Base-by-base conservation (phyloP, 1,140 invertebrate genomes). In the Helicoverpa armigera region DNA sequence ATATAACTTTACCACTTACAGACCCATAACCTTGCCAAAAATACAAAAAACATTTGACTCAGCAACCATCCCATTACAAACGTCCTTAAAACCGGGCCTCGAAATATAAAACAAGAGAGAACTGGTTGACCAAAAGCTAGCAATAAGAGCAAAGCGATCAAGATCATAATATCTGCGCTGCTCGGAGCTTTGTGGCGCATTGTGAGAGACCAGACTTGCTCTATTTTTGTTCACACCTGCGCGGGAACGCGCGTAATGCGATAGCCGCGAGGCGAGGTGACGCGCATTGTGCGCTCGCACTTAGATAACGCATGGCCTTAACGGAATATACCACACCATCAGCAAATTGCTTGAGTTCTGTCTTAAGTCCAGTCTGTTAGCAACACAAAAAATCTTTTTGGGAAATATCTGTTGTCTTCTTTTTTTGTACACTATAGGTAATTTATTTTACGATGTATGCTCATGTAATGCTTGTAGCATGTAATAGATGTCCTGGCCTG, bases 151-250 rank as follows among this genome's bases (percentile, higher is more conserved):
- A 78, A 77, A 80, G 60, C 18, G 16, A 56, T 76, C 65, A 72
- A 89, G 89, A 92, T 91, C 91, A 91, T 82, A 92, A 91, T 92
- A 91, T 90, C 87, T 72, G 65, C n/a, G 60, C 35, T 9, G 72
- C 67, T 82, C 82, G 85, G 86, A 80, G 79, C 73, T 54, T 56
- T 48, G 61, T 63, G 29, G 63, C 56, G 74, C 31, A 67, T 77
- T 78, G 58, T 79, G 56, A 48, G 70, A 60, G 76, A 35, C 29
- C 76, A 23, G 13, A 86, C 83, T 92, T 92, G 85, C 78, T 91
- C 87, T 79, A 87, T 91, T 94, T 92, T 90, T 90, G 81, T 87
- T 94, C 85, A 90, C 92, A 88, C 92, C 89, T 90, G 85, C 84
- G 87, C 86, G 87, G 86, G 84, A 86, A 85, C 82, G 73, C 73